A percentile compares a stretch with the other conserved stretches of the same genome.
Conservation (phyloP, 1,140 invertebrate species). For the Saccostrea echinata region DNA sequence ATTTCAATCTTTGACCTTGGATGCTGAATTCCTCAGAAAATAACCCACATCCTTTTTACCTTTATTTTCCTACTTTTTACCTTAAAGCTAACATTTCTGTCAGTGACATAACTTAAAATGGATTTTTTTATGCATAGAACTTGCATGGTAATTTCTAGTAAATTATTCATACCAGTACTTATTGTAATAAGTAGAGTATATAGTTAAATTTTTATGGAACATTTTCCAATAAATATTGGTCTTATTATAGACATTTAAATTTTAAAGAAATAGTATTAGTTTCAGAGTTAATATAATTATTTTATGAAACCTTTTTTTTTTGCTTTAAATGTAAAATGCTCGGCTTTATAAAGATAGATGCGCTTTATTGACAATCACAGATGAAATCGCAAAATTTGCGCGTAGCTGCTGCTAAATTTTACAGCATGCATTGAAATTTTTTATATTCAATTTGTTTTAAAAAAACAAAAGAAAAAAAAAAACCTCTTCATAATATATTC, state of each 20-base stretch:
- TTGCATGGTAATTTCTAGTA: too few relatives aligned
- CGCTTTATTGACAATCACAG: not conserved
- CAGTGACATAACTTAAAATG: not conserved
- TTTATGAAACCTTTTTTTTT: not conserved
- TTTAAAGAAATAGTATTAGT: too few relatives aligned
- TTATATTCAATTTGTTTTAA: not conserved
- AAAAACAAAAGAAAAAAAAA: not conserved
- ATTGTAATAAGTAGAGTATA: too few relatives aligned
- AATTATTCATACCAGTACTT: too few relatives aligned
- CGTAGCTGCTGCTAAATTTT: conserved; percentile 24
- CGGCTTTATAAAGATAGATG: not conserved
- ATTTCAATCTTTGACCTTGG: not conserved
- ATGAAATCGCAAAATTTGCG: conserved; percentile 1
- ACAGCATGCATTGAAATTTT: conserved; percentile 33
- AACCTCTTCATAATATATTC: not conserved
- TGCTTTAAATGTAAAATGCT: not conserved
- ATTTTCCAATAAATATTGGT: too few relatives aligned
- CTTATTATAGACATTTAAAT: too few relatives aligned
- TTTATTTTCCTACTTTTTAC: not conserved
- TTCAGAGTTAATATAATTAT: too few relatives aligned
- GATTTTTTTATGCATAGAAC: not conserved
- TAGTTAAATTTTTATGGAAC: too few relatives aligned
- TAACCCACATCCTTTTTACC: not conserved
- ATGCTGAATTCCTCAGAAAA: not conserved
- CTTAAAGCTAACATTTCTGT: not conserved